Evolutionary conservation across 2,113 vertebrate genomes (phyloP).

Genomic region (Polypterus senegalus): DNA sequence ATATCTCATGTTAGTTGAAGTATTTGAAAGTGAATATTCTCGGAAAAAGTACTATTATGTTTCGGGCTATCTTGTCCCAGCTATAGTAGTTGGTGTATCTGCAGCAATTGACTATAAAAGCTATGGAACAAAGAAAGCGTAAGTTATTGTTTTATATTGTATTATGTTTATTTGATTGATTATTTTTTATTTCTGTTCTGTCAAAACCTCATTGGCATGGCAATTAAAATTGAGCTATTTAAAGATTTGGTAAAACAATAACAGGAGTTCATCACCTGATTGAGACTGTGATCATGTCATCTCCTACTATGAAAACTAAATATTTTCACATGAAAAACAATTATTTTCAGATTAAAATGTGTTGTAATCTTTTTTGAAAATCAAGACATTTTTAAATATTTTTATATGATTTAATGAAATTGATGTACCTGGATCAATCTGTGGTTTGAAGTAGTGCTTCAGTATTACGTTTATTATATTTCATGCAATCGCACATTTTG

Average conservation of each 20-base stretch:
- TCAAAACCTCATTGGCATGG: not conserved
- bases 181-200: not conserved
- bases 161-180: constrained; percentile 22
- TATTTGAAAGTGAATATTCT: constrained; percentile 98
- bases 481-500: no score
- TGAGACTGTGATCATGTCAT: no score
- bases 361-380: no score
- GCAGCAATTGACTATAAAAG: constrained; percentile 92
- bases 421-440: constrained; percentile 26
- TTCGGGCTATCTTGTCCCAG: constrained; percentile 90
- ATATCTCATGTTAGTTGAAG: constrained; percentile 95
- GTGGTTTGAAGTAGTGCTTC: constrained; percentile 58
- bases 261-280: not conserved
- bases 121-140: constrained; percentile 89
- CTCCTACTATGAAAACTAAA: no score
- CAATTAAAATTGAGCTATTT: not conserved
- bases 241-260: not conserved
- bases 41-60: constrained; percentile 96
- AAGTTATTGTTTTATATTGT: constrained; percentile 51
- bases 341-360: no score
- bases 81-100: constrained; percentile 89
- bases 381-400: no score
- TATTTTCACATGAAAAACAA: no score
- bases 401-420: no score
- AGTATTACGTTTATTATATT: constrained; percentile 24